Conservation (phyloP, 2,113 vertebrate genomes). For the Furnarius figulus region DNA sequence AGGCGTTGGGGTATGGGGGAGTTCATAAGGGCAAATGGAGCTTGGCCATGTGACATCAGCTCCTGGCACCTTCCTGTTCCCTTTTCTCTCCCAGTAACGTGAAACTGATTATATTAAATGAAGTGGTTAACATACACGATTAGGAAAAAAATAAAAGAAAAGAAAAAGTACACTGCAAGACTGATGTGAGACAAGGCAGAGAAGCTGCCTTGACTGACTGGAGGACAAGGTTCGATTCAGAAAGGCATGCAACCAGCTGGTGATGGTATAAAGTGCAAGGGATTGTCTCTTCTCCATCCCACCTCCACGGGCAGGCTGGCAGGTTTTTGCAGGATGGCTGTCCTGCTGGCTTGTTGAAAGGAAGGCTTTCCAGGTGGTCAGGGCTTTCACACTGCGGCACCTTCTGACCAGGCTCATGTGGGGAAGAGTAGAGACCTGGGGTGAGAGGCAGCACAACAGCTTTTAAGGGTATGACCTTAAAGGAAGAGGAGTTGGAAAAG, state of each 20-base stretch:
- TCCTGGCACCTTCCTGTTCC: background rate
- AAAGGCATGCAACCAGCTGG: background rate
- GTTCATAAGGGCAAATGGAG: background rate
- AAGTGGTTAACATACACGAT: background rate
- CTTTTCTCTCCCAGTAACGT: background rate
- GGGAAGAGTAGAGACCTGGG: background rate
- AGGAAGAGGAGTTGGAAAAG: slow-evolving; percentile 4
- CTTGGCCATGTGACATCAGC: background rate
- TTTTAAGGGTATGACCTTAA: background rate
- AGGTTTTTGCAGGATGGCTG: background rate
- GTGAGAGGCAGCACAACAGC: background rate
- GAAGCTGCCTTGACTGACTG: fast-evolving
- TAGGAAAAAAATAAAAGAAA: background rate
- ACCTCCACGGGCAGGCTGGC: background rate
- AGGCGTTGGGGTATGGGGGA: background rate
- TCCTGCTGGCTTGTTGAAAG: background rate
- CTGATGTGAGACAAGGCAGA: background rate
- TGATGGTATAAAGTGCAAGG: background rate
- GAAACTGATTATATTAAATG: slow-evolving; percentile 20
- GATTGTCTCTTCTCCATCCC: background rate
- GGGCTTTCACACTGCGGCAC: background rate
- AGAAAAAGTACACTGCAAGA: background rate
- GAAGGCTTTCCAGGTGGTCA: background rate
- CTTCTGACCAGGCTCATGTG: background rate
- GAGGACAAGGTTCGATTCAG: background rate